Conservation (phyloP, 2,797 vertebrate genomes). For the Galaxias olidus region DNA sequence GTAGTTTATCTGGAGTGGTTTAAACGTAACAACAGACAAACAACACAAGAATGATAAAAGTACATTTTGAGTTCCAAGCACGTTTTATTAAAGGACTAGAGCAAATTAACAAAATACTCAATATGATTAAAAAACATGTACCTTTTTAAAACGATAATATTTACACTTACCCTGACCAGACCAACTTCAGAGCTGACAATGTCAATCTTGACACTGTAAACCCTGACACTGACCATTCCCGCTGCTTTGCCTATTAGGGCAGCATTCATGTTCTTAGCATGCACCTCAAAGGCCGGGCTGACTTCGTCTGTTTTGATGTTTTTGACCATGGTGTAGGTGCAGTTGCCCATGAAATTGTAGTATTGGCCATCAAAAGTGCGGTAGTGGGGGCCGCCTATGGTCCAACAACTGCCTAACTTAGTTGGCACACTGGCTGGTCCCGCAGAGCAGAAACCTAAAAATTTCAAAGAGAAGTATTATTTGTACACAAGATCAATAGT, state of each 20-base stretch:
- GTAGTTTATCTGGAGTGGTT: conserved; percentile 31
- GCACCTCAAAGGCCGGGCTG: conserved; percentile 53
- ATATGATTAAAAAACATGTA: no score
- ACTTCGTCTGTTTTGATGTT: conserved; percentile 47
- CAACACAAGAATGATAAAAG: no score
- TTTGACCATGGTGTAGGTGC: conserved; percentile 73
- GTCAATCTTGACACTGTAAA: conserved; percentile 64
- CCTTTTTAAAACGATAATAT: no score
- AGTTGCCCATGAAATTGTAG: conserved; percentile 82
- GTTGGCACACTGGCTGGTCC: conserved; percentile 17
- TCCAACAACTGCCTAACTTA: conserved; percentile 64
- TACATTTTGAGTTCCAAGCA: no score
- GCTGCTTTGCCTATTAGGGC: conserved; percentile 55
- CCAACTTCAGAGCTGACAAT: conserved; percentile 58
- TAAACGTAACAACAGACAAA: no score
- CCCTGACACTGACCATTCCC: conserved; percentile 49
- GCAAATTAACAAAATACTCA: no score
- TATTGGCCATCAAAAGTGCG: conserved; percentile 73
- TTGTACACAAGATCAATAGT: background rate
- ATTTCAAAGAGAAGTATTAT: background rate
- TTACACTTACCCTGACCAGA: conserved; percentile 66
- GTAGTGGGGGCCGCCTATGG: conserved; percentile 75
- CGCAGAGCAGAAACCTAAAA: conserved; percentile 32
- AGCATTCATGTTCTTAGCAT: conserved; percentile 36
- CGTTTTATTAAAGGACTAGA: no score